Conservation (phyloP, 2,888 invertebrate species). For the Gryllus longicercus region DNA sequence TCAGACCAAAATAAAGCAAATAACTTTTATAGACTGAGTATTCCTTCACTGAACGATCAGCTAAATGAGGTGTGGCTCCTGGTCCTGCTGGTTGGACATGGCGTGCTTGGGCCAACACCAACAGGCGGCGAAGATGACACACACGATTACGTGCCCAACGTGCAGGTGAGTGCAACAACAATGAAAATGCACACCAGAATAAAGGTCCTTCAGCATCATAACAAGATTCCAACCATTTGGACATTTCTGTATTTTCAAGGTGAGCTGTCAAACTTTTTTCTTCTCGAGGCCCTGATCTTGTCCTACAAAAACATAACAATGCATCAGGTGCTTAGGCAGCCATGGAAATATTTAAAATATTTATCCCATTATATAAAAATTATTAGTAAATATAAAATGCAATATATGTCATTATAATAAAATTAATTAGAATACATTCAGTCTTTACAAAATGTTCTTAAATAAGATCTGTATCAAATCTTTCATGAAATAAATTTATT, state of each 20-base stretch:
- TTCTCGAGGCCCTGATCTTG: slow-evolving; percentile 72
- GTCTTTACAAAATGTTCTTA: too few species aligned
- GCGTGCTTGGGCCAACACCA: slow-evolving; percentile 76
- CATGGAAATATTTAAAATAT: neutral
- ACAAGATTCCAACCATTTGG: slow-evolving; percentile 72
- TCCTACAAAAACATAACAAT: slow-evolving; percentile 49
- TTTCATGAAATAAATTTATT: neutral
- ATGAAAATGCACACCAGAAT: slow-evolving; percentile 79
- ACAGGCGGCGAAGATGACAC: slow-evolving; percentile 69
- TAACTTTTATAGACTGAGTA: slow-evolving; percentile 82
- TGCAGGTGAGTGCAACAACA: slow-evolving; percentile 71
- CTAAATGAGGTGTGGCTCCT: slow-evolving; percentile 50
- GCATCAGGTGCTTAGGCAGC: neutral
- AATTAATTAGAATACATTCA: too few species aligned
- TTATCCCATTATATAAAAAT: neutral
- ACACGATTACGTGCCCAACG: slow-evolving; percentile 73
- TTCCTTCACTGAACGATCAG: slow-evolving; percentile 56
- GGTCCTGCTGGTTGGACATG: slow-evolving; percentile 62
- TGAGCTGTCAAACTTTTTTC: slow-evolving; percentile 71
- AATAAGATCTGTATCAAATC: neutral
- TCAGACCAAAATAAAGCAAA: slow-evolving; percentile 78
- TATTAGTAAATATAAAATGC: neutral
- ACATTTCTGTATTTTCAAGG: slow-evolving; percentile 60
- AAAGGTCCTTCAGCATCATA: slow-evolving; percentile 90
- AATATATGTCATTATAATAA: neutral